Conservation (phyloP, 2,888 invertebrate species). For the Epirrhoe tristata region DNA sequence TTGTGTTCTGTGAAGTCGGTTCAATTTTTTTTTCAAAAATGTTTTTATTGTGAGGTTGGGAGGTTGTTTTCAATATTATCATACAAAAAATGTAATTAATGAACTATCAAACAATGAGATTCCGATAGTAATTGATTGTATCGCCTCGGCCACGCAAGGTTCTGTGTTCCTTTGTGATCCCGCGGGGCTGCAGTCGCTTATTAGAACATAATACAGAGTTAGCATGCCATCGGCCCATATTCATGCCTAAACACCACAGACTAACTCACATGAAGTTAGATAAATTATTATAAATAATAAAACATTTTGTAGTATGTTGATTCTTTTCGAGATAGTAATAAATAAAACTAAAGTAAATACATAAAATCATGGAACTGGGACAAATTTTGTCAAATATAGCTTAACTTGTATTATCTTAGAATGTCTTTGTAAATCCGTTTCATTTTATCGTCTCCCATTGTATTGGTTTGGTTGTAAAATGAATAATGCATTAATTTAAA, state of each 20-base stretch:
- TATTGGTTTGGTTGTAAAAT: conserved; percentile 3
- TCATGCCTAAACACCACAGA: no score
- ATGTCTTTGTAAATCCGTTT: neutral
- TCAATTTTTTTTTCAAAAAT: no score
- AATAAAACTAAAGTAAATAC: no score
- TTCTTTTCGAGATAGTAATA: no score
- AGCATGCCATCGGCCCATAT: no score
- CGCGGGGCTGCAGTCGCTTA: neutral
- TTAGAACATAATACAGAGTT: no score
- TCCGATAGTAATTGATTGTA: conserved; percentile 13
- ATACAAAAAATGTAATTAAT: neutral
- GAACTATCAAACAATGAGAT: neutral
- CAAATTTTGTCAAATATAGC: neutral
- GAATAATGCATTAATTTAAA: conserved; percentile 13
- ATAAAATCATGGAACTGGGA: neutral
- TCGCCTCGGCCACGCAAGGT: conserved; percentile 1
- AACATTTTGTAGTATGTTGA: no score
- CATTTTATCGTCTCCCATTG: neutral
- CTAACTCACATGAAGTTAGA: no score
- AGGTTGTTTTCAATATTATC: no score
- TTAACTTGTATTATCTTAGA: neutral
- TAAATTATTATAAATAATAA: no score
- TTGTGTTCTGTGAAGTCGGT: no score
- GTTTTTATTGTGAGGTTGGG: no score
- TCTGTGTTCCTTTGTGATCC: conserved; percentile 20